These are phyloP conservation scores for Xenus cinereus DNA, from an alignment of 2,113 vertebrate species.

Conservation along the genomic window DNA sequence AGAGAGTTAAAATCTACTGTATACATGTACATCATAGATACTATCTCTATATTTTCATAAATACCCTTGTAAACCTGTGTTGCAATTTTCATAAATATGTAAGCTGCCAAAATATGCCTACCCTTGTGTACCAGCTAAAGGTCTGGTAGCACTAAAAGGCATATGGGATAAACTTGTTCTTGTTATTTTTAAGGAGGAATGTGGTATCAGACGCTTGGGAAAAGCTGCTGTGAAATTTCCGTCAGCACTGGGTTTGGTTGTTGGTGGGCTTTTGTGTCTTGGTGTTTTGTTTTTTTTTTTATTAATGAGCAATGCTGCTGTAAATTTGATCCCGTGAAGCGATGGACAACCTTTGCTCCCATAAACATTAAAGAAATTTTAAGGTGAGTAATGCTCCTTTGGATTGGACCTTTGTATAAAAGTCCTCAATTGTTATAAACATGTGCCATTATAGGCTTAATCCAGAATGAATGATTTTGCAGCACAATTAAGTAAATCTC, in stretches of 20 bases:
- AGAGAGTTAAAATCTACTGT: not conserved
- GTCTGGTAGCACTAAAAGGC: not conserved
- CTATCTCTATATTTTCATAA: not conserved
- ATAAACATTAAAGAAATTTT: not conserved
- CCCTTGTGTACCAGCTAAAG: not conserved
- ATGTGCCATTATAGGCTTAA: not conserved
- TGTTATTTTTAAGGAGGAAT: not conserved
- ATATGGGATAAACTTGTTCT: not conserved
- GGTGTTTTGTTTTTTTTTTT: not conserved
- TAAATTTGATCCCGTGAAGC: not conserved
- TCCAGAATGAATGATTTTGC: conserved; percentile 33
- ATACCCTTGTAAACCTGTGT: not conserved
- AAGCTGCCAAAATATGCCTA: not conserved
- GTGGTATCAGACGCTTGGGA: not conserved
- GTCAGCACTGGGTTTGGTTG: not conserved
- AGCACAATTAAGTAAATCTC: conserved; percentile 26
- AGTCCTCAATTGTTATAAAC: not conserved
- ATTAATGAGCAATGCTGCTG: not conserved
- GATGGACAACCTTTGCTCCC: not conserved
- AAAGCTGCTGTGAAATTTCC: not conserved
- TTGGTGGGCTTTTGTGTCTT: not conserved
- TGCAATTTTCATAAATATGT: not conserved
- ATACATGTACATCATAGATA: not conserved
- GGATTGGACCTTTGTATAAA: not conserved
- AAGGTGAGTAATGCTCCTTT: not conserved